phyloP scores from a whole-genome alignment of 2,113 vertebrate species.

The Python bivittatus region DNA sequence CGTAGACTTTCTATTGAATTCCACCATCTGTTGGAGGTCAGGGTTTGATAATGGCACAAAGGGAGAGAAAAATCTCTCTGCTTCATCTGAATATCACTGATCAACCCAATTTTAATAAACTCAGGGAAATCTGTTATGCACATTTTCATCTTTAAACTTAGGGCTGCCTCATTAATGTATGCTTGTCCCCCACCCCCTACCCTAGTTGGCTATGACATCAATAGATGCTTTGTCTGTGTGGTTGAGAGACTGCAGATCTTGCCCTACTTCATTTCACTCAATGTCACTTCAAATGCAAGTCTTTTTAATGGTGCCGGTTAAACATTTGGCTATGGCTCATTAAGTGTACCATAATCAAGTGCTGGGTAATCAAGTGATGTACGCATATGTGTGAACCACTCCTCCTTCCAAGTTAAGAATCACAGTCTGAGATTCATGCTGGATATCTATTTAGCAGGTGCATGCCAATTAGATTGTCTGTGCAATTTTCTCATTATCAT shows the following conservation, averaged over 20 bases:
- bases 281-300: neutral
- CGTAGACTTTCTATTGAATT: neutral
- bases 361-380: neutral
- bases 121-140: neutral
- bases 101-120: neutral
- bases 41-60: neutral
- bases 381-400: neutral
- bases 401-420: neutral
- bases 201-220: neutral
- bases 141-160: neutral
- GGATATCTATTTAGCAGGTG: constrained; percentile 32
- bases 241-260: neutral
- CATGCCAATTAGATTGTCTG: constrained; percentile 36
- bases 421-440: neutral
- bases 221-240: neutral
- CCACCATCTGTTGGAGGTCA: neutral
- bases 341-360: neutral
- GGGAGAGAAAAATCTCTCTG: neutral
- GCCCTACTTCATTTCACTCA: neutral
- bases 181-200: neutral
- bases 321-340: neutral
- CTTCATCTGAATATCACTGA: neutral
- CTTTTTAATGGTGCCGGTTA: neutral
- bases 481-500: constrained; percentile 37
- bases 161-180: neutral